Conservation (phyloP, 2,797 vertebrate genomes). For the Gallinago stenura region DNA sequence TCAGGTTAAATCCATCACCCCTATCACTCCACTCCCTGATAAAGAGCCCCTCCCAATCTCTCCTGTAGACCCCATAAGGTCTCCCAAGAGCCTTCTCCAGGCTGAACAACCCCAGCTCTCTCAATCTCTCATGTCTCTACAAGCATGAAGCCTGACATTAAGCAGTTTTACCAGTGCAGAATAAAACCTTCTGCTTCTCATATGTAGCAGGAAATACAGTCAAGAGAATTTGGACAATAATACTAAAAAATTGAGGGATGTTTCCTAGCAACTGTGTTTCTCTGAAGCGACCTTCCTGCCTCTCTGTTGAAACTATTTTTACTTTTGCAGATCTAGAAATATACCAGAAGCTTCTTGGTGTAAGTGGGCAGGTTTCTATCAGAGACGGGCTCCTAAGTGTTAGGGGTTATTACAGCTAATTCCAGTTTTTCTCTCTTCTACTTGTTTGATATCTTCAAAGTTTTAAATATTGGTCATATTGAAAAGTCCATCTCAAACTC, state of each 20-base stretch:
- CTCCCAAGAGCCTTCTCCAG: too few relatives aligned
- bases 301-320: background rate
- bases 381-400: background rate
- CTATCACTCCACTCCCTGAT: too few relatives aligned
- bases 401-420: background rate
- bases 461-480: background rate
- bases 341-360: background rate
- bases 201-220: background rate
- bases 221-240: background rate
- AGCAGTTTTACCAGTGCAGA: background rate
- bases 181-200: background rate
- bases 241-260: background rate
- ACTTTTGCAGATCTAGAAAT: constrained; percentile 29
- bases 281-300: constrained; percentile 23
- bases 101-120: too few relatives aligned
- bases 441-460: background rate
- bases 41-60: too few relatives aligned
- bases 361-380: constrained; percentile 21
- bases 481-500: background rate
- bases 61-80: too few relatives aligned
- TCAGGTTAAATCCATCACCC: too few relatives aligned
- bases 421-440: background rate
- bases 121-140: background rate
- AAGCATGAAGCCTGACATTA: background rate
- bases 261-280: constrained; percentile 50